These are phyloP conservation scores for Origma solitaria DNA, from an alignment of 2,113 vertebrate genomes.

Conservation along the genomic window DNA sequence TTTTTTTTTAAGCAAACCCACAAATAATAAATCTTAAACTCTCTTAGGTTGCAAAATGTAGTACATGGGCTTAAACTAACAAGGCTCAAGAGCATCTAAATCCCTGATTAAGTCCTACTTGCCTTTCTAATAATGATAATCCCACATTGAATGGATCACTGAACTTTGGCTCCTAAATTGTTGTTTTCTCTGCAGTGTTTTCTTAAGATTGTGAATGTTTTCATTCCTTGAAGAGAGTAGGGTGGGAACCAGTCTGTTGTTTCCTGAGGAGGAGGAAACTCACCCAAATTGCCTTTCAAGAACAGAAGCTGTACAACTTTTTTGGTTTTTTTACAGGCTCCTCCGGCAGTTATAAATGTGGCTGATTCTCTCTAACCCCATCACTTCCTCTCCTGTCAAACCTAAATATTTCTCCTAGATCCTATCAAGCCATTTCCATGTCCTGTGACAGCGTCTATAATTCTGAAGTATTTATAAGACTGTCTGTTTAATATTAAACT, in stretches of 20 bases:
- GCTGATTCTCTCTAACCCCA: background rate
- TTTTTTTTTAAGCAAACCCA: background rate
- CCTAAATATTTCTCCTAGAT: conserved; percentile 33
- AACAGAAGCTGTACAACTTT: background rate
- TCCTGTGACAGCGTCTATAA: conserved; percentile 44
- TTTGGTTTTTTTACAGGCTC: background rate
- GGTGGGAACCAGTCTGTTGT: conserved; percentile 15
- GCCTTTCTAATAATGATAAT: background rate
- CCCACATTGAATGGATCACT: background rate
- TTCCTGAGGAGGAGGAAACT: conserved; percentile 20
- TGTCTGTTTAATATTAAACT: conserved; percentile 50
- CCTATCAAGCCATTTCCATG: conserved; percentile 12
- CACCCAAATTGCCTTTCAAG: background rate
- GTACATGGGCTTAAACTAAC: background rate
- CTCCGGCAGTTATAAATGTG: background rate
- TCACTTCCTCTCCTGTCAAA: conserved; percentile 30
- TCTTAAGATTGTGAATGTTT: conserved; percentile 32
- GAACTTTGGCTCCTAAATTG: background rate
- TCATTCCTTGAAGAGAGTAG: background rate
- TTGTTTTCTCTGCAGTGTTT: conserved; percentile 24
- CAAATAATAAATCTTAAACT: background rate
- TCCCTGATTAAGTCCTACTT: background rate
- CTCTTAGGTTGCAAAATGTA: background rate
- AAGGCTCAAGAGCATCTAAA: background rate
- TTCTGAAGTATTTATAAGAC: conserved; percentile 40